Conservation (phyloP, 2,113 vertebrate species). For the Rhea americana region DNA sequence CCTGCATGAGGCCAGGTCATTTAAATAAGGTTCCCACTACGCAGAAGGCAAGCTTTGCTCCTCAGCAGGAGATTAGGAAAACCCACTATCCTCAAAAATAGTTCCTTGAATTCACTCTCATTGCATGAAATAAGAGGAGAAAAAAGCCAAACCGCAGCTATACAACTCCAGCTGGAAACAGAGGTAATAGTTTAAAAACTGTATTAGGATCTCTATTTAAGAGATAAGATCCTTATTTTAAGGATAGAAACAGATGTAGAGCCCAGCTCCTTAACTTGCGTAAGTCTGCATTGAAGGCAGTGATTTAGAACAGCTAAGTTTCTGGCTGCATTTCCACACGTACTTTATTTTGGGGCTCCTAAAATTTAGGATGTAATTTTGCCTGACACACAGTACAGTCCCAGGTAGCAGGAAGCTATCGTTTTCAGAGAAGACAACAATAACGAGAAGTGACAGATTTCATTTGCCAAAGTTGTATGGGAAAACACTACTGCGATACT, state of each 20-base stretch:
- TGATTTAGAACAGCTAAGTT: neutral
- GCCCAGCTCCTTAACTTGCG: neutral
- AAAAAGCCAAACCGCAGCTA: neutral
- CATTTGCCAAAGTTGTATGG: neutral
- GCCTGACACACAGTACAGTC: neutral
- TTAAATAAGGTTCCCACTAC: rapidly evolving
- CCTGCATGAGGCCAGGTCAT: rapidly evolving
- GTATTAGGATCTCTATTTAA: neutral
- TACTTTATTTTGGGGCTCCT: neutral
- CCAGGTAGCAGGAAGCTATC: rapidly evolving
- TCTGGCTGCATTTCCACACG: neutral
- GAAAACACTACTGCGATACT: rapidly evolving
- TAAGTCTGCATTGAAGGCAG: neutral
- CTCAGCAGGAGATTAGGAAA: neutral
- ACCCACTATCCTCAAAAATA: neutral
- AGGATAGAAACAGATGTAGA: neutral
- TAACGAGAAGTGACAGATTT: neutral
- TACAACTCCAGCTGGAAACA: rapidly evolving
- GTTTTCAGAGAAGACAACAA: neutral
- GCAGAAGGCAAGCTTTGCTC: neutral
- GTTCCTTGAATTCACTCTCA: neutral
- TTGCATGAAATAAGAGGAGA: rapidly evolving
- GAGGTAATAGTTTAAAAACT: neutral
- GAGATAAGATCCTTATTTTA: no score
- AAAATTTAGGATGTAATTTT: neutral